phyloP scores from a whole-genome alignment of 1,140 invertebrate species.

The Zaprionus lachaisei region DNA sequence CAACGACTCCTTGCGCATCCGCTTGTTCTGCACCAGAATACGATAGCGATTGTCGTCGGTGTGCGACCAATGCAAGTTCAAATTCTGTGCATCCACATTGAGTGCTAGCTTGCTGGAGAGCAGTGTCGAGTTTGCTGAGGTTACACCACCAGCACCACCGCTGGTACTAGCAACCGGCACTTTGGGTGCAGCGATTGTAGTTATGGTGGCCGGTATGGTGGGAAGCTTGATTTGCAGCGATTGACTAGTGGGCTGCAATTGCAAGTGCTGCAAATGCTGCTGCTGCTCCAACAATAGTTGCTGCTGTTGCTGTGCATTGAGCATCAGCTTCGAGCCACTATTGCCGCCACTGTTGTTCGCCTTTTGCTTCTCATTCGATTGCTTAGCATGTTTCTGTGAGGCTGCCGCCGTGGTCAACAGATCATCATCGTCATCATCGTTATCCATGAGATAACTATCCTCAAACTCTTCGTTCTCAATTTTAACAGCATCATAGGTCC shows the following conservation, averaged over 20 bases:
- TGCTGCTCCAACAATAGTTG: slow-evolving; percentile 75
- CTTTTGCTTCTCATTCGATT: slow-evolving; percentile 58
- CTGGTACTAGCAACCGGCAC: slow-evolving; percentile 52
- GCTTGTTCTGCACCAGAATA: slow-evolving; percentile 80
- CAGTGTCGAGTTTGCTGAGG: slow-evolving; percentile 50
- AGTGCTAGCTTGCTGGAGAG: slow-evolving; percentile 48
- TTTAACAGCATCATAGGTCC: slow-evolving; percentile 82
- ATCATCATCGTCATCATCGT: slow-evolving; percentile 77
- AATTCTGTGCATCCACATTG: slow-evolving; percentile 58
- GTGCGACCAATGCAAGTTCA: slow-evolving; percentile 68
- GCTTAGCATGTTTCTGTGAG: slow-evolving; percentile 75
- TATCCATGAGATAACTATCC: slow-evolving; percentile 75
- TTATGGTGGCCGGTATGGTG: slow-evolving; percentile 78
- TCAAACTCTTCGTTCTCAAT: slow-evolving; percentile 82
- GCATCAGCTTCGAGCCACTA: slow-evolving; percentile 44
- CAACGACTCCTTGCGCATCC: slow-evolving; percentile 80
- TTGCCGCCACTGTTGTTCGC: slow-evolving; percentile 27
- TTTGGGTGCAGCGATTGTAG: slow-evolving; percentile 63
- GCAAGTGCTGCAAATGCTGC: slow-evolving; percentile 75
- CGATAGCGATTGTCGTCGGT: slow-evolving; percentile 82
- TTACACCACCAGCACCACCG: slow-evolving; percentile 31
- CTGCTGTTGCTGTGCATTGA: slow-evolving; percentile 70
- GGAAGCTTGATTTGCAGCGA: slow-evolving; percentile 76
- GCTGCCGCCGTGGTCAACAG: slow-evolving; percentile 76
- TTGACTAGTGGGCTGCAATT: slow-evolving; percentile 76